Base-by-base conservation (phyloP, 2,113 vertebrate genomes). In the Xiphorhynchus elegans region DNA sequence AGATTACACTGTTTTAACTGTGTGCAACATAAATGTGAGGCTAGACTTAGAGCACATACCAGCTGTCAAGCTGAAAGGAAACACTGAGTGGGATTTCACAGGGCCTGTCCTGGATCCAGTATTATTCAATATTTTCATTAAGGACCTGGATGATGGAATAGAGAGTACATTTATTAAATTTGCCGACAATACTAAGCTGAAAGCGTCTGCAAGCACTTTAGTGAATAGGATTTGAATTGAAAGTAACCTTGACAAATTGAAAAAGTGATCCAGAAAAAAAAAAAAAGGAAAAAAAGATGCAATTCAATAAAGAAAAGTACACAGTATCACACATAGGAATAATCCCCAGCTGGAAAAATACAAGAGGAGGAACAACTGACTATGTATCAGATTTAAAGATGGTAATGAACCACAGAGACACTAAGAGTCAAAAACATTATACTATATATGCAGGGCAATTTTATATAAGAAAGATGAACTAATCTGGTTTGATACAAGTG, bases 111-210 rank as follows among this genome's bases (percentile, higher is more conserved):
- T 83, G 92, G 37, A 82, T 87, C 78, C 84, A 83, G 19, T 83
- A 60, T 94, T 93, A 94, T 97, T 93, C 74, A 93, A 83, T 97
- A 94, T 93, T 94, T 97, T 96, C 95, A 91, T 95, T 96, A 96
- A 94, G 69, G 67, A 64, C 47, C n/a, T 84, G 74, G 66, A 91
- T 96, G 96, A 97, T 94, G 95, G 95, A 97, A 96, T 92, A 96
- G 90, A 82, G 52, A 84, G 81, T 47, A 91, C 42, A 49, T 62
- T 96, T 94, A 97, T 94, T 93, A 90, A 93, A 96, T 95, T 94
- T 96, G 67, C 82, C 87, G 90, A 89, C 84, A 85, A 87, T 85
- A 89, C 74, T 77, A 91, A 79, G 78, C 90, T 87, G 74, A 97
- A 96, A 95, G 93, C 78, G 3, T 95, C 95, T 95, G 84, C 84